phyloP scores from a whole-genome alignment of 53 echinoderm and acorn worm species.

The Zoroaster sp. region DNA sequence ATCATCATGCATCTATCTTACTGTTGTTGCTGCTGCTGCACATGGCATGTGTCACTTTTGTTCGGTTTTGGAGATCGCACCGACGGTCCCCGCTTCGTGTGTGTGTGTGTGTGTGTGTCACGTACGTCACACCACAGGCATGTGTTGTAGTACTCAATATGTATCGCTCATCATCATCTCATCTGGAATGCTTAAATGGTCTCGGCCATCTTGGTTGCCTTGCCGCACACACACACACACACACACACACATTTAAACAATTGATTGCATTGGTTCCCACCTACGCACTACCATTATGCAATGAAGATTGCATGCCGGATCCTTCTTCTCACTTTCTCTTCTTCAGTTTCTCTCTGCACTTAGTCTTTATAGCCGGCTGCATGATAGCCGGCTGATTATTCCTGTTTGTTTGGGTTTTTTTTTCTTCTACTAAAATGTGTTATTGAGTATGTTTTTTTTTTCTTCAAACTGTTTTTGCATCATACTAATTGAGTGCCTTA shows the following conservation, averaged over 20 bases:
- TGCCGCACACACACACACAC: slow-evolving; percentile 9
- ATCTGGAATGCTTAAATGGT: neutral
- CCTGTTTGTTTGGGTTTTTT: neutral
- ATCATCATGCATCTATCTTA: slow-evolving; percentile 26
- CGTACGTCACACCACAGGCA: neutral
- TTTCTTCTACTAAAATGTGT: neutral
- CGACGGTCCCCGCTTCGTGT: neutral
- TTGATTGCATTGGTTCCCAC: neutral
- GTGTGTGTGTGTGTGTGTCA: too few species aligned
- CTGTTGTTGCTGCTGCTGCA: slow-evolving; percentile 27
- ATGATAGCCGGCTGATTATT: slow-evolving; percentile 38
- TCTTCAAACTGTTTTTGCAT: neutral
- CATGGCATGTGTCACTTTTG: slow-evolving; percentile 12
- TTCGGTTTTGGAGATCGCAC: neutral
- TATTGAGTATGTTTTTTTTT: neutral
- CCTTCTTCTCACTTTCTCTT: neutral
- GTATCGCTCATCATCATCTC: neutral
- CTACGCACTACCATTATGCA: slow-evolving; percentile 29
- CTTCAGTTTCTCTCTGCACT: slow-evolving; percentile 17
- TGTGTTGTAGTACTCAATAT: neutral
- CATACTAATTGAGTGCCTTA: neutral
- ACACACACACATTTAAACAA: neutral
- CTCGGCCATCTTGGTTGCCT: neutral
- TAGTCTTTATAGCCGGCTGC: slow-evolving; percentile 22
- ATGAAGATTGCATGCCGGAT: slow-evolving; percentile 43